A percentile compares a stretch with the other conserved stretches of the same genome.
Conservation (phyloP, 2,113 vertebrate genomes). For the Cynoglossus semilaevis region DNA sequence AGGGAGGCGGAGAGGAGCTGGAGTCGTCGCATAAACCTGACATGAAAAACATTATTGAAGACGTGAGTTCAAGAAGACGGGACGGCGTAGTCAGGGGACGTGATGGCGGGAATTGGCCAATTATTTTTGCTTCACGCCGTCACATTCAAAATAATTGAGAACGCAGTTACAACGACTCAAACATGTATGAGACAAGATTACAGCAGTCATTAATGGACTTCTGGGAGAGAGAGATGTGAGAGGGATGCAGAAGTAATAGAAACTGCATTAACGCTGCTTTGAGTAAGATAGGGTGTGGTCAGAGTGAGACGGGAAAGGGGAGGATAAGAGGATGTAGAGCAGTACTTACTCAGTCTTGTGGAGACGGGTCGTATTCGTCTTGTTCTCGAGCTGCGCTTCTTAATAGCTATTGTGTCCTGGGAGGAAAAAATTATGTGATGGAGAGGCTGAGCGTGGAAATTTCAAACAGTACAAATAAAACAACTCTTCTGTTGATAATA, state of each 20-base stretch:
- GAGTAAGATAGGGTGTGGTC: constrained; percentile 30
- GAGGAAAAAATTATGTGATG: constrained; percentile 9
- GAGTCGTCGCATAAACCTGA: constrained; percentile 72
- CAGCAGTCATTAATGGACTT: constrained; percentile 36
- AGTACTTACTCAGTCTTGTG: constrained; percentile 83
- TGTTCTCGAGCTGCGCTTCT: constrained; percentile 81
- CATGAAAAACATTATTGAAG: constrained; percentile 6
- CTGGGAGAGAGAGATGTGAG: constrained; percentile 19
- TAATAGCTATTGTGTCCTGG: constrained; percentile 88
- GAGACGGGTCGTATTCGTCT: constrained; percentile 85
- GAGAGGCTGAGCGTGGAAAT: not conserved
- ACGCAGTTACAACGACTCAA: no score
- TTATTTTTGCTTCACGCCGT: constrained; percentile 4
- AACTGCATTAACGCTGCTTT: constrained; percentile 49
- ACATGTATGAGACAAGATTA: constrained; percentile 9
- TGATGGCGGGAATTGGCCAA: not conserved
- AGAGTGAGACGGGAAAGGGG: constrained; percentile 14
- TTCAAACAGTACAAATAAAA: no score
- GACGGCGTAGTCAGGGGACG: constrained; percentile 6
- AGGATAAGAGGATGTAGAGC: constrained; percentile 41
- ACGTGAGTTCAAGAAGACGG: not conserved
- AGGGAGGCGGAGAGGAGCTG: constrained; percentile 76
- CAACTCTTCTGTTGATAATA: no score
- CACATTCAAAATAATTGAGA: constrained; percentile 28
- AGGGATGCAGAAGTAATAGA: constrained; percentile 6